Conservation (phyloP, 2,797 vertebrate genomes). For the Meda fulgida region DNA sequence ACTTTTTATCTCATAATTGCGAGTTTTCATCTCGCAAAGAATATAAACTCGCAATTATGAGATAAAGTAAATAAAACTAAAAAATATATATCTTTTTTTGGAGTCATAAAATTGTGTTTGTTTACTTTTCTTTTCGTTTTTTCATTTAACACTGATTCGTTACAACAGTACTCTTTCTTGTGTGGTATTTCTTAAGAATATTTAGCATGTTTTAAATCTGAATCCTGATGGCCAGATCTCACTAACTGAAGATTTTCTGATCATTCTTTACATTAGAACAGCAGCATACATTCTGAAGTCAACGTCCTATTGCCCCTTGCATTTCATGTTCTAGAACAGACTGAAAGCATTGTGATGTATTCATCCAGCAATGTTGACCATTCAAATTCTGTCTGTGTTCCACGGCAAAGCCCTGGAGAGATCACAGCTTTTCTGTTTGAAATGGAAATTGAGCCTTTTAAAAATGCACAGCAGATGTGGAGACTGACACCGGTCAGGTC, state of each 20-base stretch:
- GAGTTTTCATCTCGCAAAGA: too few species aligned
- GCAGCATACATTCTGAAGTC: background rate
- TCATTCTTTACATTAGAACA: background rate
- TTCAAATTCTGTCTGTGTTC: constrained; percentile 67
- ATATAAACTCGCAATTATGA: too few species aligned
- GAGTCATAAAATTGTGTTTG: background rate
- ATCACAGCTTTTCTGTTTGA: constrained; percentile 70
- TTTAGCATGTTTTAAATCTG: background rate
- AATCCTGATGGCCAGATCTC: background rate
- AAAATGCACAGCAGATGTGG: constrained; percentile 69
- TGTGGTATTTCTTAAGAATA: background rate
- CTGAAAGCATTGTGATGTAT: constrained; percentile 8
- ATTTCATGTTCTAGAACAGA: constrained; percentile 6
- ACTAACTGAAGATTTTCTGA: background rate
- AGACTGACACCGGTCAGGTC: constrained; percentile 45
- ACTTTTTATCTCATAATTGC: too few species aligned
- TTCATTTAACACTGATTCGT: background rate
- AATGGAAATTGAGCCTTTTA: constrained; percentile 75
- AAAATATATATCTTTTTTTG: too few species aligned
- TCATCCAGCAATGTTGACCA: constrained; percentile 59
- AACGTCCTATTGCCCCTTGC: background rate
- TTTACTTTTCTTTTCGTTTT: background rate
- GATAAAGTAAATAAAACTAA: too few species aligned
- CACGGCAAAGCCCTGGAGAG: constrained; percentile 56
- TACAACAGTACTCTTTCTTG: background rate